Evolutionary conservation across 2,797 vertebrate genomes (phyloP), one percentile per base, ranked within the genome.

Genomic region (Steatocranus sp.): DNA sequence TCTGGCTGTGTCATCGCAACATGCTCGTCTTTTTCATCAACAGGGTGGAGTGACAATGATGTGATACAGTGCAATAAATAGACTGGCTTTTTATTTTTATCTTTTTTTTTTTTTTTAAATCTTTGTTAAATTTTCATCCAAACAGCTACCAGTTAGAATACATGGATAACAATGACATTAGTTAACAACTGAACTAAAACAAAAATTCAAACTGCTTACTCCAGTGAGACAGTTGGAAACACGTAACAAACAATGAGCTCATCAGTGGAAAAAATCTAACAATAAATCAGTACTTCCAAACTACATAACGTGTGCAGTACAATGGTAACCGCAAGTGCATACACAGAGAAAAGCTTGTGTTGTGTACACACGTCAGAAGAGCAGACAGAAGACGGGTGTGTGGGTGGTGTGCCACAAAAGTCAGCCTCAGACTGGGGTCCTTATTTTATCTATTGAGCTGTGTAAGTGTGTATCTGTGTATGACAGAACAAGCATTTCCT

Each of bases 401-500:
- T 75, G 87, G 53, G 51, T 74, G 78, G 84, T 6, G 75, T 63
- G 86, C 68, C 11, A 61, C 63, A 76, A 79, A 54, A 91, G 80
- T 79, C 83, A 1, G 11, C 68, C 25, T 66, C 82, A 89, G 79
- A 85, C 84, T 30, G 80, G 34, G 58, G 38, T 73, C 83, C 81
- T 89, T 86, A 76, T 89, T 92, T 91, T 84, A 88, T 89, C 87
- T 78, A 34, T 79, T 54, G 84, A 83, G 73, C 82, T 87, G 90
- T 76, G 85, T 83, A 91, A n/a, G n/a, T n/a, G n/a, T n/a, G n/a
- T n/a, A n/a, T n/a, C n/a, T n/a, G n/a, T n/a, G n/a, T n/a, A 88
- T 51, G 90, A 92, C 85, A 82, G 82, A 84, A 83, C 61, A 85
- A 79, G 79, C 80, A 48, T 7, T 70, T 56, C 80, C 75, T 81